Percentiles rank a stretch among this genome's conserved stretches.
Evolutionary conservation across 2,797 vertebrate genomes (phyloP).

Genomic region (Pangasius djambal): DNA sequence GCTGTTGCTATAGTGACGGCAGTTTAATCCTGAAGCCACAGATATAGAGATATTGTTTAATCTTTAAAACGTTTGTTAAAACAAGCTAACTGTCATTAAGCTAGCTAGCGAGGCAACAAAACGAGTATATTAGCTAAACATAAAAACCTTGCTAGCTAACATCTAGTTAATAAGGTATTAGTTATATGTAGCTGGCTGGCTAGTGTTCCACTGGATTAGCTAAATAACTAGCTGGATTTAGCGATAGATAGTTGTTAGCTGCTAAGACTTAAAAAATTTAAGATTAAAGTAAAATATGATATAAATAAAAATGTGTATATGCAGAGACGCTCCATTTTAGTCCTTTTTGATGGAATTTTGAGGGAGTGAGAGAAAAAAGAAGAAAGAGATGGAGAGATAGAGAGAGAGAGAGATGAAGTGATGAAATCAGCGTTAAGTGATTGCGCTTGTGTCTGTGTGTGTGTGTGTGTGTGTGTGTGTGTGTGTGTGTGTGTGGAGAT

Average conservation of each 20-base stretch:
- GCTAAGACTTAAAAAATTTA: not conserved
- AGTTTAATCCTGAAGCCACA: not conserved
- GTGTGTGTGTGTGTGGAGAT: constrained; percentile 53
- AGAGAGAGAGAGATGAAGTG: constrained; percentile 4
- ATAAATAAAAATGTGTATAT: not conserved
- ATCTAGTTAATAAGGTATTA: not conserved
- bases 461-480: constrained; percentile 45
- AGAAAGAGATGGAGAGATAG: constrained; percentile 18
- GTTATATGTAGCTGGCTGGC: not conserved
- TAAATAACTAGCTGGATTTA: not conserved
- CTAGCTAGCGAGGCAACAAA: not conserved
- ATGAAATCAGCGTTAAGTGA: constrained; percentile 41
- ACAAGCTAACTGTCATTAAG: not conserved
- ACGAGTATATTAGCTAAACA: not conserved
- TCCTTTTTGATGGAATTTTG: not conserved
- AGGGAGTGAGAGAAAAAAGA: constrained; percentile 1
- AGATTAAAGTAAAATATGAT: not conserved
- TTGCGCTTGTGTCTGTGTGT: constrained; percentile 41
- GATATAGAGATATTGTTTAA: too few species aligned
- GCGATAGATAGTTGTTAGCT: not conserved
- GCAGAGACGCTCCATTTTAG: not conserved
- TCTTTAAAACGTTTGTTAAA: not conserved
- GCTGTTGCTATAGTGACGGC: not conserved
- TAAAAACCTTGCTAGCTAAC: not conserved
- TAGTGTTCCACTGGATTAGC: not conserved